Base-by-base conservation (phyloP, 2,113 vertebrate species). In the Athene noctua region DNA sequence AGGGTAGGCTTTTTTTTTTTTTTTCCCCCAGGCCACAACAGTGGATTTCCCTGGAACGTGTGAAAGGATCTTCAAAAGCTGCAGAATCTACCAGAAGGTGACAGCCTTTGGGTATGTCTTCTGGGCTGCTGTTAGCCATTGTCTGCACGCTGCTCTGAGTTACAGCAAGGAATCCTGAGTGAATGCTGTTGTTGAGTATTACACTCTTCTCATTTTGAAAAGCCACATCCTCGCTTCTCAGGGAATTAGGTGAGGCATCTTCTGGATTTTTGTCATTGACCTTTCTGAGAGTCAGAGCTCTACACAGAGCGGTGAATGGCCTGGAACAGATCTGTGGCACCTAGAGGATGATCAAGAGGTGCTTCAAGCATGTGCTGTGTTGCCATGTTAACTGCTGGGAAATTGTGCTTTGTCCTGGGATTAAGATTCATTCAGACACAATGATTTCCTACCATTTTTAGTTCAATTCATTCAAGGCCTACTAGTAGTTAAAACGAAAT, bases 131-230 rank as follows among this genome's bases (percentile, higher is more conserved):
- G 14, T 44, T 81, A 66, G 29, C 38, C 27, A 8, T 19, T 3
- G 0, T 9, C 44, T 83, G 44, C 58, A 9, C 16, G 18, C 30
- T 84, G 42, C 61, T 87, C 72, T 25, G 13, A 9, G 57, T 49
- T 26, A 47, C 62, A 34, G 49, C 30, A 6, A 34, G 49, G 44
- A 17, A 77, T 47, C 10, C 34, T 23, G 23, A 8, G 67, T 0
- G 2, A 72, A 30, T 0, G 0, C 34, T 2, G 1, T 5, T 40
- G 5, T 2, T 18, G 30, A 52, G 22, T 47, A 13, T 36, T 10
- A 34, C 11, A 3, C n/a, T 36, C 20, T 30, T 34, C 63, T 67
- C 7, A 0, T 15, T 49, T 14, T 38, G 73, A 74, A 52, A 42
- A 10, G 8, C 44, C 0, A 0, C n/a, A 40, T 78, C 30, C 34